Evolutionary conservation across 1,140 invertebrate genomes (phyloP).

Genomic region (Platorchestia sp.): DNA sequence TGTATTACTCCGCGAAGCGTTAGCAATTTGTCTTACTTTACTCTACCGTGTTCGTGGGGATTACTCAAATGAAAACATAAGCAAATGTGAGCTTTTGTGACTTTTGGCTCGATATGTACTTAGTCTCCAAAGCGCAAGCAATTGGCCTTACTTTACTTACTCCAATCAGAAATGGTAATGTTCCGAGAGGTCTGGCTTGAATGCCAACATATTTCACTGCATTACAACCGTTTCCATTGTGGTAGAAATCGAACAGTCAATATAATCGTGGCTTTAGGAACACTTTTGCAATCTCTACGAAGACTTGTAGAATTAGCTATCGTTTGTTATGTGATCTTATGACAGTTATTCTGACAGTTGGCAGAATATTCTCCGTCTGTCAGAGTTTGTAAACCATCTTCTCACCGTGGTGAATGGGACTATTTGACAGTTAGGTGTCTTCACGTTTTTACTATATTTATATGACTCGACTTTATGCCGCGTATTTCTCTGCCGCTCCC

Average conservation of each 20-base stretch:
- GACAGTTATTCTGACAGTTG: neutral
- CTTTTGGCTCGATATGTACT: too few species aligned
- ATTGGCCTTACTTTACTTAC: too few species aligned
- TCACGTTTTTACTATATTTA: too few species aligned
- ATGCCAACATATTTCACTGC: neutral
- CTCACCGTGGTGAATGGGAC: too few species aligned
- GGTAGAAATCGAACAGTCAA: neutral
- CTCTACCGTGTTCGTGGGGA: neutral
- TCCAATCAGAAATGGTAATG: neutral
- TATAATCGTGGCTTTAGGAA: neutral
- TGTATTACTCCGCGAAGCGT: too few species aligned
- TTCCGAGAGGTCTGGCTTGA: neutral
- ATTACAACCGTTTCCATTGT: neutral
- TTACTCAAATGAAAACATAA: too few species aligned
- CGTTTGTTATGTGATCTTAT: neutral
- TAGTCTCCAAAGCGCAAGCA: too few species aligned
- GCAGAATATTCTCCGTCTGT: neutral
- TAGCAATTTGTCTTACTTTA: too few species aligned
- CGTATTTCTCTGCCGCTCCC: too few species aligned
- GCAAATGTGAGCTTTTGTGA: too few species aligned
- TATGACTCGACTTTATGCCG: too few species aligned
- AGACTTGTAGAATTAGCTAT: neutral
- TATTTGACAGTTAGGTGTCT: too few species aligned
- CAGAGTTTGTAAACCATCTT: neutral
- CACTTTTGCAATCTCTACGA: neutral